A percentile compares a stretch with the other conserved stretches of the same genome.
Conservation (phyloP, 2,113 vertebrate genomes). For the Opisthocomus hoazin region DNA sequence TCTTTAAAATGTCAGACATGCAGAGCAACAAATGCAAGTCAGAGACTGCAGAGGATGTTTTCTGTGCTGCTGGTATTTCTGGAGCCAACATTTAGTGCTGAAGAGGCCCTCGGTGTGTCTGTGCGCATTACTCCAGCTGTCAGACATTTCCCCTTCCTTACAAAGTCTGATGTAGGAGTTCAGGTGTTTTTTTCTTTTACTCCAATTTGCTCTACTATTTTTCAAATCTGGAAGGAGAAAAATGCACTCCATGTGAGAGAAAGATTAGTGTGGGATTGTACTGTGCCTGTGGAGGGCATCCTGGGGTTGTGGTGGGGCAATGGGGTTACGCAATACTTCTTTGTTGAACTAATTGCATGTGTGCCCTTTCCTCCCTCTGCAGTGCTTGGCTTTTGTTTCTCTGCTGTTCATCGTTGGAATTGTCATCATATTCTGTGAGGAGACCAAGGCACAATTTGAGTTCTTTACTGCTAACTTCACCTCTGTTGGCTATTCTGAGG, state of each 20-base stretch:
- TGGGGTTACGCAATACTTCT: too few relatives aligned
- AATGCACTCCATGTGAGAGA: background rate
- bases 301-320: background rate
- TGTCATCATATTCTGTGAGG: constrained; percentile 50
- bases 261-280: background rate
- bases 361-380: background rate
- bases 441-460: constrained; percentile 27
- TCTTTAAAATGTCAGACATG: background rate
- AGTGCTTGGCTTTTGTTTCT: constrained; percentile 40
- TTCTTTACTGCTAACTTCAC: constrained; percentile 10
- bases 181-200: background rate
- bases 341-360: background rate
- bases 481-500: background rate
- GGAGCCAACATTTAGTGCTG: background rate
- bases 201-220: background rate
- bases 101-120: background rate
- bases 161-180: background rate
- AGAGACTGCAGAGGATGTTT: background rate
- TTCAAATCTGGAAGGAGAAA: background rate
- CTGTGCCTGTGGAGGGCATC: background rate
- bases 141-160: background rate
- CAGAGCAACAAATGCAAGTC: background rate
- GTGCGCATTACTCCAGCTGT: background rate
- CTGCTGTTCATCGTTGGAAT: constrained; percentile 46
- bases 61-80: background rate